Evolutionary conservation across 2,888 invertebrate species (phyloP).

Genomic region (Drosophila colorata): DNA sequence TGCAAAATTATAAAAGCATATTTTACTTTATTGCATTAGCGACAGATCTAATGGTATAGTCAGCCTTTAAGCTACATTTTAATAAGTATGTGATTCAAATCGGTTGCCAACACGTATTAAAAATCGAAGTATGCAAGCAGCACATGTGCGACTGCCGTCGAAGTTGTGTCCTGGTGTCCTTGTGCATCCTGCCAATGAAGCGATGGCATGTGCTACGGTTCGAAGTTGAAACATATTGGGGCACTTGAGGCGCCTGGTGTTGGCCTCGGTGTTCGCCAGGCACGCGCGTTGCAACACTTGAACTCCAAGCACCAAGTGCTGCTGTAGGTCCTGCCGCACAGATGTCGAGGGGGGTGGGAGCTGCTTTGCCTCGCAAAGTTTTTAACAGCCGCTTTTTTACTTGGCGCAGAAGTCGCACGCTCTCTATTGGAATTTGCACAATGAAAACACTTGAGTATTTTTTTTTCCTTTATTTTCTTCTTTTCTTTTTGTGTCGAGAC

Average conservation of each 20-base stretch:
- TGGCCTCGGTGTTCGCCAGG: conserved; percentile 44
- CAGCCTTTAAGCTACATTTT: not conserved
- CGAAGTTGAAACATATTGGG: conserved; percentile 77
- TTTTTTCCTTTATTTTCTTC: conserved; percentile 7
- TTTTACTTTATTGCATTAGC: conserved; percentile 11
- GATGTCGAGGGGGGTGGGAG: conserved; percentile 5
- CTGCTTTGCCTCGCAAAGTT: conserved; percentile 49
- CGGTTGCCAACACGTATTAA: conserved; percentile 37
- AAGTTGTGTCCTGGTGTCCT: conserved; percentile 25
- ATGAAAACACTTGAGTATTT: conserved; percentile 69
- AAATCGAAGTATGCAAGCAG: conserved; percentile 27
- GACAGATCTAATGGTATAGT: conserved; percentile 24
- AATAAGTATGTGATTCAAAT: conserved; percentile 27
- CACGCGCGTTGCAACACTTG: conserved; percentile 75
- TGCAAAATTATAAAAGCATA: not conserved
- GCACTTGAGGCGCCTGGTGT: conserved; percentile 68
- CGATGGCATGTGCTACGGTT: conserved; percentile 65
- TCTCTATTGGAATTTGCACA: conserved; percentile 79
- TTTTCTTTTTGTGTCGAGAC: conserved; percentile 37
- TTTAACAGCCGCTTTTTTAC: conserved; percentile 44
- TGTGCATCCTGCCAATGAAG: conserved; percentile 40
- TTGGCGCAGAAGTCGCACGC: conserved; percentile 70
- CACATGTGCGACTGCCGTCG: conserved; percentile 27
- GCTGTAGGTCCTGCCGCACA: conserved; percentile 39
- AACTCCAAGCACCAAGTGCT: conserved; percentile 66